These are phyloP conservation scores for Lontra canadensis DNA, from an alignment of 2,113 vertebrate species.

Conservation along the genomic window DNA sequence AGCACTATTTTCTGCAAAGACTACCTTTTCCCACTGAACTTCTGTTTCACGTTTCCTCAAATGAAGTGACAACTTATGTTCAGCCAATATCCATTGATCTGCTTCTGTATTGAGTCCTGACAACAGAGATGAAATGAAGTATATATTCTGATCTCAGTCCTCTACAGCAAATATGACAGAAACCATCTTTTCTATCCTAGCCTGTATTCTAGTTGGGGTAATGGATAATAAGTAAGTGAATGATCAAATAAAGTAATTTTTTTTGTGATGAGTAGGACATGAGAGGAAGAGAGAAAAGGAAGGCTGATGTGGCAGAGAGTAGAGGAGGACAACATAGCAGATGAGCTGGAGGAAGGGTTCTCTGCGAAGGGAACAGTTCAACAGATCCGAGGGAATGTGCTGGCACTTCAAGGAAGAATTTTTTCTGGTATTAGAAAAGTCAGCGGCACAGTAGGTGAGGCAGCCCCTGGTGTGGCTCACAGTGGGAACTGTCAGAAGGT, in stretches of 20 bases:
- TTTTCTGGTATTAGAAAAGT: not conserved
- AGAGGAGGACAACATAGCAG: fast-evolving
- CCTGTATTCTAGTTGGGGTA: not conserved
- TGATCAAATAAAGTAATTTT: not conserved
- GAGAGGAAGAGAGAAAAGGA: not conserved
- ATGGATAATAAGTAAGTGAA: not conserved
- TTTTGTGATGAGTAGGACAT: not conserved
- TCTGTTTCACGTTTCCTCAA: not conserved
- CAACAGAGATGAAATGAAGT: not conserved
- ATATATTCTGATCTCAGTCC: not conserved
- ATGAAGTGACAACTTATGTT: not conserved
- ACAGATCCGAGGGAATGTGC: not conserved
- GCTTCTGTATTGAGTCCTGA: not conserved
- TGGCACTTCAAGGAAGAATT: not conserved
- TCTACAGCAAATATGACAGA: not conserved
- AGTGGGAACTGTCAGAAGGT: not conserved
- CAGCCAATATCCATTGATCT: not conserved
- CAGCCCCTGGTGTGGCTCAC: not conserved
- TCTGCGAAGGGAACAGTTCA: not conserved
- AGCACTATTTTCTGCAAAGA: not conserved
- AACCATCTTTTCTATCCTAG: not conserved
- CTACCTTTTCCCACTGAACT: not conserved
- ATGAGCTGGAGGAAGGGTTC: fast-evolving
- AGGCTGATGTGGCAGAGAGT: not conserved
- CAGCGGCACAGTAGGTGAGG: fast-evolving